Percentiles rank a stretch among this genome's conserved stretches.
phyloP scores from a whole-genome alignment of 2,113 vertebrate genomes.

The Symphodus melops region DNA sequence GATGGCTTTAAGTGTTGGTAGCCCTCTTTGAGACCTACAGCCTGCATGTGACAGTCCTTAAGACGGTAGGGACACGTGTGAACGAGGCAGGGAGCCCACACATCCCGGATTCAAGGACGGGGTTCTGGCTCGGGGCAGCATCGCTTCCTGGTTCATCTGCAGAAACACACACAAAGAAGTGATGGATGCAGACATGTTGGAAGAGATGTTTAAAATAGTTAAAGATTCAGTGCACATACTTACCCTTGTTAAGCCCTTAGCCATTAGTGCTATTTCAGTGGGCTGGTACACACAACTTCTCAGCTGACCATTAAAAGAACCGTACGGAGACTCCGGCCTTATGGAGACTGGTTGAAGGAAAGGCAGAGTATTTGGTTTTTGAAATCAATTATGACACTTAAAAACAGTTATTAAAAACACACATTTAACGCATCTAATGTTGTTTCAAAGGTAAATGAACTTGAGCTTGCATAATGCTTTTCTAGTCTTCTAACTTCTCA shows the following conservation, averaged over 20 bases:
- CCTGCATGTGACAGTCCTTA: constrained; percentile 22
- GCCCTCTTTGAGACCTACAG: constrained; percentile 6
- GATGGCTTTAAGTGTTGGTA: not conserved
- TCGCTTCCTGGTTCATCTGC: constrained; percentile 81
- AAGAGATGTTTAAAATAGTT: too few species aligned
- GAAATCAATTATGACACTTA: too few species aligned
- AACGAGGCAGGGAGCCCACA: constrained; percentile 80
- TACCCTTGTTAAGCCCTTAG: constrained; percentile 85
- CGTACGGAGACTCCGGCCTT: constrained; percentile 87
- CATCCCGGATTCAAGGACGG: constrained; percentile 76
- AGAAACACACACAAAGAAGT: not conserved
- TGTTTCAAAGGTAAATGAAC: too few species aligned
- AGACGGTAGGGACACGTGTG: constrained; percentile 74
- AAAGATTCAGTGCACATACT: constrained; percentile 11
- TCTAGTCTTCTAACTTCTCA: too few species aligned
- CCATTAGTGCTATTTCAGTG: constrained; percentile 92
- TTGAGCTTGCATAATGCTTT: too few species aligned
- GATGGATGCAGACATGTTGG: not conserved
- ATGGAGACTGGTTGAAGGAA: constrained; percentile 71
- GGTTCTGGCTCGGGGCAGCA: constrained; percentile 84
- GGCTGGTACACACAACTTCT: constrained; percentile 92
- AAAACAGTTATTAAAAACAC: too few species aligned
- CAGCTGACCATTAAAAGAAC: constrained; percentile 86
- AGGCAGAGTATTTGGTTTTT: not conserved
- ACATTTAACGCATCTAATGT: too few species aligned